Base-by-base conservation (phyloP, 2,797 vertebrate species). In the Hirundo rustica region DNA sequence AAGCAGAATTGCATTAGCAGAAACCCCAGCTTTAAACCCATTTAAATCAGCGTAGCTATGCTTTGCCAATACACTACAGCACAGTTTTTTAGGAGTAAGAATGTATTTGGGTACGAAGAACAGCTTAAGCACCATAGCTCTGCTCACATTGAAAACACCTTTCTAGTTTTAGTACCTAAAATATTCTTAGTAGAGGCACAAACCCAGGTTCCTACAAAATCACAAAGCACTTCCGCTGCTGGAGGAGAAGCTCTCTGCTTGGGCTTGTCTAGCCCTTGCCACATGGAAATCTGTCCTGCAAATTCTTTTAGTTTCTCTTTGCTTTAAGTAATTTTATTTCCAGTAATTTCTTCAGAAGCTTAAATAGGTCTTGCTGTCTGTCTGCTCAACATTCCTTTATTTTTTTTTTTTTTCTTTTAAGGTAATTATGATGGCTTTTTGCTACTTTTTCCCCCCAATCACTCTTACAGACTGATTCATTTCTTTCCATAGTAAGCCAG, bases 401-500 rank as follows among this genome's bases (percentile, higher is more conserved):
- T 62, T 42, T 30, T 66, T 42, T 62, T 42, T 66, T 25, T 44
- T 81, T 67, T 6, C 12, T 75, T 81, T 79, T 53, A 73, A 82
- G 27, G 32, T 87, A 74, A 93, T 92, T 82, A 48, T 5, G 21
- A 82, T 48, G 17, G 38, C 10, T 71, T 68, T 89, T 88, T 58
- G 50, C 36, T 81, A 48, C 30, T 65, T 68, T 32, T 16, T 11
- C 44, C 0, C 27, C 30, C 14, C 9, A 44, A 11, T 55, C 21
- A 32, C 47, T 70, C 48, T 55, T 81, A 55, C 5, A 68, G 62
- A 50, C 6, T 4, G n/a, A 92, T 62, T 84, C 2, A 81, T 84
- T 91, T 81, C 72, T 65, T 93, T 74, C 55, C 29, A 75, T 9
- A 38, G 40, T 29, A 72, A 78, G 50, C 54, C 89, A 90, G 76